Evolutionary conservation across 92 coral and sea anemone genomes (phyloP).

Genomic region (Siderastrea radians): DNA sequence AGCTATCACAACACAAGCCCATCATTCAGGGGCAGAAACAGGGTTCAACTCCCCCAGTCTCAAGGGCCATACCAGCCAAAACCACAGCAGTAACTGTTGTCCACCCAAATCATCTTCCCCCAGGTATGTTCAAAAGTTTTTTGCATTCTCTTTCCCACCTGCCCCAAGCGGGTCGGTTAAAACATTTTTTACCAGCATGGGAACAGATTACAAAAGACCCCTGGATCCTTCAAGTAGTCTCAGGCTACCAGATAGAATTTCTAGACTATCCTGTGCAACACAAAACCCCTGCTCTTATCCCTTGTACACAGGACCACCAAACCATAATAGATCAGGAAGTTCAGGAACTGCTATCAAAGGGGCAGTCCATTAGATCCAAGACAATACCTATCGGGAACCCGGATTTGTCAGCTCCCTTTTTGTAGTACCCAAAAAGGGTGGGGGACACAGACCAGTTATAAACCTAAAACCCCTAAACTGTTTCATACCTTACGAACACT

Average conservation of each 20-base stretch:
- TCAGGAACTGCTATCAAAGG: constrained; percentile 37
- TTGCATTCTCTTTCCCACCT: neutral
- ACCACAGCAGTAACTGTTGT: neutral
- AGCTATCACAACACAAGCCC: no score
- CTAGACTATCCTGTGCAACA: constrained; percentile 25
- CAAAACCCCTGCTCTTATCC: constrained; percentile 3
- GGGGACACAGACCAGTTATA: constrained; percentile 63
- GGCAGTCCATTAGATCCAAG: constrained; percentile 41
- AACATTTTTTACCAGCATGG: constrained; percentile 56
- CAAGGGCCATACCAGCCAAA: no score
- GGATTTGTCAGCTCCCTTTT: constrained; percentile 64
- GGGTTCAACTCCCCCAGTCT: no score
- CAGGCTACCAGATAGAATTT: constrained; percentile 59
- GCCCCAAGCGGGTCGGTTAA: constrained; percentile 21
- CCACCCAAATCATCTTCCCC: constrained; percentile 5
- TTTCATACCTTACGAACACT: constrained; percentile 67
- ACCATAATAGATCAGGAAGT: constrained; percentile 72
- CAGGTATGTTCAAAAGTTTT: constrained; percentile 4
- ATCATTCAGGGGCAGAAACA: no score
- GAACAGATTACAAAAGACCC: constrained; percentile 56
- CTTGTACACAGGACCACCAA: constrained; percentile 46
- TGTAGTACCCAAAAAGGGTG: constrained; percentile 61
- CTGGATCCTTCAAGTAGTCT: constrained; percentile 65
- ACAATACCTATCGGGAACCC: constrained; percentile 18
- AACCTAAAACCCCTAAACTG: constrained; percentile 62